Conservation (phyloP, 2,797 vertebrate genomes). For the Eupleurogrammus muticus region DNA sequence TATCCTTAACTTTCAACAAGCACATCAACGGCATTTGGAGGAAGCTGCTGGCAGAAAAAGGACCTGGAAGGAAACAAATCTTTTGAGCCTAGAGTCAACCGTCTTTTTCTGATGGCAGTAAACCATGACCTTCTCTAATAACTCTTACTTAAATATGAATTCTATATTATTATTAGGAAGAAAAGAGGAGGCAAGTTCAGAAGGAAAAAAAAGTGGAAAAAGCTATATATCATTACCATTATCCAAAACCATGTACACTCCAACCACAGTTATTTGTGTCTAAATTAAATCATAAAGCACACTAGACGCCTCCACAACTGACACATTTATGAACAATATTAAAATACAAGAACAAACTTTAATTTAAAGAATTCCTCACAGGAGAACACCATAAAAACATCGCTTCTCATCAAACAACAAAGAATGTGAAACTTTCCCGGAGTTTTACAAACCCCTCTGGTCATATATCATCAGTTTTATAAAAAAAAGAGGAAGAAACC, state of each 20-base stretch:
- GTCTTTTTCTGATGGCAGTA: slow-evolving; percentile 32
- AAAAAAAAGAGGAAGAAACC: too few species aligned
- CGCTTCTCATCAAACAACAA: too few species aligned
- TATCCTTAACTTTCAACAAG: background rate
- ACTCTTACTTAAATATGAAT: slow-evolving; percentile 23
- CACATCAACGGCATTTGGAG: background rate
- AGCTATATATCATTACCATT: slow-evolving; percentile 21
- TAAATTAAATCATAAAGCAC: slow-evolving; percentile 33
- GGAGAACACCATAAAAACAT: slow-evolving; percentile 7
- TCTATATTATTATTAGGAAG: slow-evolving; percentile 25
- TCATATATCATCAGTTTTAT: too few species aligned
- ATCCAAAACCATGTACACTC: background rate
- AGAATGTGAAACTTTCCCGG: too few species aligned
- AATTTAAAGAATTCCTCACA: background rate
- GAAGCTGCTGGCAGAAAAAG: background rate
- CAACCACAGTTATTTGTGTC: slow-evolving; percentile 21
- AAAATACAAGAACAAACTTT: background rate
- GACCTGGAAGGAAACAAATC: slow-evolving; percentile 12
- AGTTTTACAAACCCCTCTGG: too few species aligned
- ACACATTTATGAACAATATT: slow-evolving; percentile 13
- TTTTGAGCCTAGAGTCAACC: slow-evolving; percentile 20
- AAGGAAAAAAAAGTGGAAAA: slow-evolving; percentile 8
- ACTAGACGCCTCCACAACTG: background rate
- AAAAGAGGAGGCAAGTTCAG: background rate
- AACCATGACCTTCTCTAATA: slow-evolving; percentile 18